phyloP scores from a whole-genome alignment of 2,113 vertebrate species.

The Peromyscus leucopus region DNA sequence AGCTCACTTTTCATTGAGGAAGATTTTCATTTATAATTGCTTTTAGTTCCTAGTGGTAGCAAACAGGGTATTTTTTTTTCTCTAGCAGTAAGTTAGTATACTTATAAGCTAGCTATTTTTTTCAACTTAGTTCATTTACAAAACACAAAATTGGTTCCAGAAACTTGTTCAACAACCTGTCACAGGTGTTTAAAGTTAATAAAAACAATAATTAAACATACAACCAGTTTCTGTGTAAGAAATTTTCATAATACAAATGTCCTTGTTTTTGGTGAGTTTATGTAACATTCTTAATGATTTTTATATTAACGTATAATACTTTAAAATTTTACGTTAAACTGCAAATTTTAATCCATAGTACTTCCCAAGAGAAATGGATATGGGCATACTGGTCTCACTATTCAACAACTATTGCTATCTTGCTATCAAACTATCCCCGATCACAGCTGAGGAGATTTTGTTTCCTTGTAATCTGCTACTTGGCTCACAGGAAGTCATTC shows the following conservation, averaged over 20 bases:
- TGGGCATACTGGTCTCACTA: not conserved
- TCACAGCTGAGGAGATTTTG: not conserved
- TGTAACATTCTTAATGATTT: not conserved
- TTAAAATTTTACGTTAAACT: not conserved
- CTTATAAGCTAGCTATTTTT: not conserved
- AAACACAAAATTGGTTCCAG: conserved; percentile 5
- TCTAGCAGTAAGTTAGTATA: not conserved
- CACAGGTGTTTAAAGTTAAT: conserved; percentile 12
- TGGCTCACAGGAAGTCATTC: not conserved
- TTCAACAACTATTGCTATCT: not conserved
- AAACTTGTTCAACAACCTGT: conserved; percentile 6
- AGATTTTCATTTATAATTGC: conserved; percentile 42
- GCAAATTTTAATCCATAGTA: not conserved
- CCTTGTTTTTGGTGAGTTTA: not conserved
- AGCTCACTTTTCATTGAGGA: not conserved
- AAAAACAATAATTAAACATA: not conserved
- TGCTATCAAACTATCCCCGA: not conserved
- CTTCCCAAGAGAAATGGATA: not conserved
- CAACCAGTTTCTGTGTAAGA: not conserved
- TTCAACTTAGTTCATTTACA: not conserved
- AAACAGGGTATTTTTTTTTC: not conserved
- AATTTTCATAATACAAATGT: not conserved
- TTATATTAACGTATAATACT: not conserved
- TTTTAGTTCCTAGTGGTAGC: not conserved
- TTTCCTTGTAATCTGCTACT: not conserved